Evolutionary conservation across 2,113 vertebrate genomes (phyloP), one percentile per base, ranked within the genome.

Genomic region (Sorex araneus): DNA sequence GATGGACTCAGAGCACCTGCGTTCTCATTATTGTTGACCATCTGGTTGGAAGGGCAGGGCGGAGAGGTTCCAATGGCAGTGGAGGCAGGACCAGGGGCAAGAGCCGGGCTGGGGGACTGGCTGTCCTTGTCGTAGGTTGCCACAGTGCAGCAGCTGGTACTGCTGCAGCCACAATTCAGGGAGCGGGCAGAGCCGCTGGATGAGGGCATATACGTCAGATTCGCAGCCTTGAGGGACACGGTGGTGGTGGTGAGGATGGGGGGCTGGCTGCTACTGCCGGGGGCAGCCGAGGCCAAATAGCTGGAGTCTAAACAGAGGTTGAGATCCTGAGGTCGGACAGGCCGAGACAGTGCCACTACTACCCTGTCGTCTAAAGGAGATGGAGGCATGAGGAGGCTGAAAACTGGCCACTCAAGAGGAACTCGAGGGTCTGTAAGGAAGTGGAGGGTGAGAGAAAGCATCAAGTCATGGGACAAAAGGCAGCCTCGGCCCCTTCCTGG

Each of bases 181-280:
- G 99, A 99, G 98, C 99, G 99, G 97, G 99, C 99, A 98, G 99
- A 99, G 98, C 99, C 98, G 98, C 99, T 99, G 97, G 99, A 99
- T 98, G 99, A 99, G 99, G 99, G 99, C 99, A 99, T 99, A 99
- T 99, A 99, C 99, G 99, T 99, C 97, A 99, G 98, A 98, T 99
- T 99, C 96, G 98, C 98, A 98, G 99, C 98, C 98, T 98, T 98
- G 94, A 99, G 98, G 98, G 99, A 99, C 98, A 99, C 98, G 67
- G 98, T 98, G 76, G 99, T 98, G 97, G 98, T 94, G 96, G 98
- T 94, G 18, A 99, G 98, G 94, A 99, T 97, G 54, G 98, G 96
- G 87, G 97, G 88, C 96, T 96, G 97, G 96, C 92, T 98, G 97
- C 93, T 96, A 81, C 98, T 67, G 30, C 96, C 92, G 32, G 98